These are phyloP conservation scores for Carpatolechia fugitivella DNA, from an alignment of 2,888 invertebrate species.

Conservation along the genomic window DNA sequence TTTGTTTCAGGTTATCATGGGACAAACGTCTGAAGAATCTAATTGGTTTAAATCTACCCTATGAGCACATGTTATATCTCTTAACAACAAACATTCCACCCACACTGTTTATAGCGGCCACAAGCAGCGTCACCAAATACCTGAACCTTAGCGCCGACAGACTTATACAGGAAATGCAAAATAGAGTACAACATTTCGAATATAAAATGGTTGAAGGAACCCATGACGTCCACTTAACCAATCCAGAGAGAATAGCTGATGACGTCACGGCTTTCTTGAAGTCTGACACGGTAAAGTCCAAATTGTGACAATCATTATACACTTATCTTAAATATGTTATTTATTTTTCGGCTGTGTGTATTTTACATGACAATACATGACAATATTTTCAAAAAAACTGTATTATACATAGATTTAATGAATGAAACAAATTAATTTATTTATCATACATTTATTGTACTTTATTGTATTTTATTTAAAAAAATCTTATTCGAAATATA, in stretches of 20 bases:
- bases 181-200: conserved; percentile 26
- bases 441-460: too few relatives aligned
- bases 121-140: conserved; percentile 18
- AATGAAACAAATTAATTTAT: too few relatives aligned
- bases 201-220: conserved; percentile 64
- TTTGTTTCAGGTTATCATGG: conserved; percentile 53
- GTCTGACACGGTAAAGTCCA: conserved; percentile 30
- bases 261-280: conserved; percentile 55
- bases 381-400: neutral
- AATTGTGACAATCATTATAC: conserved; percentile 16
- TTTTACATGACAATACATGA: neutral
- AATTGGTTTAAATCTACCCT: conserved; percentile 44
- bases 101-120: conserved; percentile 36
- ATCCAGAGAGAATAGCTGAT: conserved; percentile 71
- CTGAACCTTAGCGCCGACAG: conserved; percentile 24
- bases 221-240: conserved; percentile 81
- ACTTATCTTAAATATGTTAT: neutral
- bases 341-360: neutral
- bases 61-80: conserved; percentile 44
- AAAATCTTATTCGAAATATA: too few relatives aligned
- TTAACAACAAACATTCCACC: conserved; percentile 48
- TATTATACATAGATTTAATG: neutral
- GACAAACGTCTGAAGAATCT: conserved; percentile 43
- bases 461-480: too few relatives aligned
- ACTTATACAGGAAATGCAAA: neutral